Percentiles rank a stretch among this genome's conserved stretches.
Conservation (phyloP, 2,113 vertebrate species). For the Cygnus buccinator region DNA sequence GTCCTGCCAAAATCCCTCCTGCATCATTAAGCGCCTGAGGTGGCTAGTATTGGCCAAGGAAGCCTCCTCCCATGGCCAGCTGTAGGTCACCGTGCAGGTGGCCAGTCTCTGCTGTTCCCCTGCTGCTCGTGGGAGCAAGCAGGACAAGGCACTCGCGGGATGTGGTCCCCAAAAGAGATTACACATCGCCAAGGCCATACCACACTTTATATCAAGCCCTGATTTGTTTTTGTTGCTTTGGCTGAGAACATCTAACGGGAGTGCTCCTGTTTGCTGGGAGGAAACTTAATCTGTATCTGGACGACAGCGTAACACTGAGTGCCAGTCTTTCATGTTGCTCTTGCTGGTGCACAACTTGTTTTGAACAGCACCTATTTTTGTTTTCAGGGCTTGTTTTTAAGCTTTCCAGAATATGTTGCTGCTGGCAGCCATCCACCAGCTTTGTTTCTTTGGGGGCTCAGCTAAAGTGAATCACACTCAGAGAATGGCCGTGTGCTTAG, state of each 20-base stretch:
- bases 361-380: not conserved
- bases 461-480: not conserved
- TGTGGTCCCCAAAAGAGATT: not conserved
- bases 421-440: not conserved
- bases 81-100: fast-evolving
- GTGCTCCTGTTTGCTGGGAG: not conserved
- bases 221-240: not conserved
- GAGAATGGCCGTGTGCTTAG: not conserved
- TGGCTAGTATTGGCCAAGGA: fast-evolving
- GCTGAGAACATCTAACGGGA: not conserved
- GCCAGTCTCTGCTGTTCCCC: not conserved
- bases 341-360: not conserved
- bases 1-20: not conserved
- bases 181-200: not conserved
- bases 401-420: not conserved
- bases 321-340: not conserved
- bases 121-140: not conserved
- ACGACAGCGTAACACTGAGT: not conserved
- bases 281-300: not conserved
- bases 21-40: not conserved
- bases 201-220: not conserved
- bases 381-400: not conserved
- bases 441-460: not conserved
- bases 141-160: not conserved
- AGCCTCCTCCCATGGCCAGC: fast-evolving